phyloP scores from a whole-genome alignment of 1,140 invertebrate species.

The Microplitis demolitor region DNA sequence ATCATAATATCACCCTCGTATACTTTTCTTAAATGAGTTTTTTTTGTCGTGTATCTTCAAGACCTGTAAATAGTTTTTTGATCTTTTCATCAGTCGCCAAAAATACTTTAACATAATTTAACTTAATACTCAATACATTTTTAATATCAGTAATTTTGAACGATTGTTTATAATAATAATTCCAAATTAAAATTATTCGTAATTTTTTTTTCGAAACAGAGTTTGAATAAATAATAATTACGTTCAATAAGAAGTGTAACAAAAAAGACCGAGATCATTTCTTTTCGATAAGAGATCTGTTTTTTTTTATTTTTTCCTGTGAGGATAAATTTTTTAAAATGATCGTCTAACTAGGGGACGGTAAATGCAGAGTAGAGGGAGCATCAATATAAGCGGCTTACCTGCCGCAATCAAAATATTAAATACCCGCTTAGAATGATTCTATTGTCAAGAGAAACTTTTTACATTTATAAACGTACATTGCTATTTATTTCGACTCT shows the following conservation, averaged over 20 bases:
- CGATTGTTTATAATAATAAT: too few species aligned
- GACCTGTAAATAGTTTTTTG: too few species aligned
- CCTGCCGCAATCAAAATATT: constrained; percentile 58
- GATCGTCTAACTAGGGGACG: constrained; percentile 6
- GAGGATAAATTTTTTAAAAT: constrained; percentile 52
- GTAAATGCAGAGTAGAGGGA: constrained; percentile 34
- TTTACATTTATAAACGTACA: neutral
- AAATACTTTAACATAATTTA: too few species aligned
- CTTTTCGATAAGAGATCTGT: constrained; percentile 2
- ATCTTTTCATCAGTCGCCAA: too few species aligned
- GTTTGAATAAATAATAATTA: neutral
- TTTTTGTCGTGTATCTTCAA: neutral
- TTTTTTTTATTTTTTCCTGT: neutral
- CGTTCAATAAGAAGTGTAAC: neutral
- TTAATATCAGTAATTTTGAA: too few species aligned
- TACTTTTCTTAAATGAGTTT: neutral
- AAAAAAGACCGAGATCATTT: neutral
- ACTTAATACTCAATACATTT: too few species aligned
- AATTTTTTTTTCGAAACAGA: neutral
- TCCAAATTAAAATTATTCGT: too few species aligned
- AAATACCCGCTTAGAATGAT: constrained; percentile 44
- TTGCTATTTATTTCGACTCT: constrained; percentile 19
- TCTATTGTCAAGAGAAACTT: neutral
- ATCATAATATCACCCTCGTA: neutral
- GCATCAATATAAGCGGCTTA: constrained; percentile 53